Conservation (phyloP, 2,888 invertebrate species). For the Coremacera marginata region DNA sequence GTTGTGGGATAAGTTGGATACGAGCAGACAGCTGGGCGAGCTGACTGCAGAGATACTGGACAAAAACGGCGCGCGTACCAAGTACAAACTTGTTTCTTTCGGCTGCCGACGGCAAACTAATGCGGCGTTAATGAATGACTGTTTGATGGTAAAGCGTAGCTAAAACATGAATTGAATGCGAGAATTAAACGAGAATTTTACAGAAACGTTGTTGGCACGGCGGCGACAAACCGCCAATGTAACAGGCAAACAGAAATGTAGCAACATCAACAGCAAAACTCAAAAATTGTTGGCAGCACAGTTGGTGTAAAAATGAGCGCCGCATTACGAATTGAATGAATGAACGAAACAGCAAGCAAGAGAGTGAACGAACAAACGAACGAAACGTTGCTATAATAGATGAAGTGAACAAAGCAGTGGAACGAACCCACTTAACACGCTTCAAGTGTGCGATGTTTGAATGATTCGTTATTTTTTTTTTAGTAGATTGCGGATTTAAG, state of each 20-base stretch:
- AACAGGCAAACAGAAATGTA: constrained; percentile 60
- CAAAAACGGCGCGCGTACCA: neutral
- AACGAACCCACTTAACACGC: constrained; percentile 1
- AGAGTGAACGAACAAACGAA: constrained; percentile 22
- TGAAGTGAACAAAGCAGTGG: too few relatives aligned
- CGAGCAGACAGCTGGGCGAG: constrained; percentile 6
- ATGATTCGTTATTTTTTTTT: constrained; percentile 4
- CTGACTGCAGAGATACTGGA: neutral
- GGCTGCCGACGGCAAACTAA: constrained; percentile 14
- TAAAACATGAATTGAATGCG: neutral
- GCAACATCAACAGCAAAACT: constrained; percentile 51
- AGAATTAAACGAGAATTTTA: neutral
- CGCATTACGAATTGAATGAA: neutral
- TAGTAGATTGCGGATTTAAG: too few relatives aligned
- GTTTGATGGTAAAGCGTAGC: neutral
- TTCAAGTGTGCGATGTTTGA: neutral
- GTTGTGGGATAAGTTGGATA: neutral
- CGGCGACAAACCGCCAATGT: constrained; percentile 67
- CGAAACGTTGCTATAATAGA: neutral
- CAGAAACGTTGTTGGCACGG: constrained; percentile 40
- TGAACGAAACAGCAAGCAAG: constrained; percentile 6
- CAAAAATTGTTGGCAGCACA: constrained; percentile 28
- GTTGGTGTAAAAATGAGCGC: constrained; percentile 14
- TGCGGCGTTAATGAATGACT: constrained; percentile 29
- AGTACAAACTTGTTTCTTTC: neutral